Evolutionary conservation across 2,113 vertebrate species (phyloP), one percentile per base, ranked within the genome.

Genomic region (Rissa tridactyla): DNA sequence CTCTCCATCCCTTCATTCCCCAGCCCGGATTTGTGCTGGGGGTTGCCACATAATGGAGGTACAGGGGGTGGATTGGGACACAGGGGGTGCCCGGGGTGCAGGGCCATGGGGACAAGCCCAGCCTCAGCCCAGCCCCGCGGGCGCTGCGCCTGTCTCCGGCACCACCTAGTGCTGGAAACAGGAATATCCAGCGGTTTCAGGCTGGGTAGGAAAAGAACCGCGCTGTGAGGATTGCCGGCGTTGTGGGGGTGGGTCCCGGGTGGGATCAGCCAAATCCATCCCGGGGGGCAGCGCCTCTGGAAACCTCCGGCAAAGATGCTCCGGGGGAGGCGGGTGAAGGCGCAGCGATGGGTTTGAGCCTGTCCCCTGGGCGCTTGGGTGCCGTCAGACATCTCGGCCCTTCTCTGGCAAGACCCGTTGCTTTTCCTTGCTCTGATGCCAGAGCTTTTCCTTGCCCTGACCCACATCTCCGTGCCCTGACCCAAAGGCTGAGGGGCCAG

Each of bases 121-220:
- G 65, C 22, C 40, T 51, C 30, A 9, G 21, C 52, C 25, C 22
- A 49, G 34, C 30, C 21, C n/a, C 60, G 58, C 5, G 6, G 23
- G 36, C 5, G 3, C 61, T 44, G 38, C 15, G 58, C 77, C 29
- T 38, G 71, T 42, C 91, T 96, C 86, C 58, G 70, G 96, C 94
- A 38, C 96, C 95, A 96, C 51, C 95, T 96, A 92, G 93, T 32
- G 96, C n/a, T 83, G 86, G 40, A 90, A 90, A 60, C 22, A 0
- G 47, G 36, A 72, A 96, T 20, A 32, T 2, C 65, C 85, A 6
- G 73, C 29, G 4, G 11, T 8, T 62, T 10, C 25, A 2, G 73
- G 58, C 7, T 4, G 64, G 7, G 1, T 1, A 27, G 34, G 49
- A 36, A 61, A 23, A 13, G 81, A 65, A 30, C 6, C 21, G 55